These are phyloP conservation scores for Drosophila putrida DNA, from an alignment of 2,888 invertebrate species.

Conservation along the genomic window DNA sequence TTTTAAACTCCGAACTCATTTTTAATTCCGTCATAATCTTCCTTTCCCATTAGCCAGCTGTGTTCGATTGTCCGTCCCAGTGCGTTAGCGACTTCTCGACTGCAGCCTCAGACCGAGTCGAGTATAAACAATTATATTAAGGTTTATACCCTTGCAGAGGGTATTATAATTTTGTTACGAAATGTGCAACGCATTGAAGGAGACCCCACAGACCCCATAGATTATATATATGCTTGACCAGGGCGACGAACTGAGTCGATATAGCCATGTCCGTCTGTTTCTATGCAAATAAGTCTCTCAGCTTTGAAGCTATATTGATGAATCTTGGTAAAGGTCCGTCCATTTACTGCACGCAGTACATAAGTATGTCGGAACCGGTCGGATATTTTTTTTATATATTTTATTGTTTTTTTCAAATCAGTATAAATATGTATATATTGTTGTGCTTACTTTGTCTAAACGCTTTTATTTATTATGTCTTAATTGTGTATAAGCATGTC, in stretches of 20 bases:
- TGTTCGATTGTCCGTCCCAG: not conserved
- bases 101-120: conserved; percentile 24
- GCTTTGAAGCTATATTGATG: no score
- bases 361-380: no score
- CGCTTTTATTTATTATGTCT: conserved; percentile 58
- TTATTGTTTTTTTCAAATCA: conserved; percentile 1
- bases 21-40: conserved; percentile 34
- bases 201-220: no score
- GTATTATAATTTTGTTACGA: no score
- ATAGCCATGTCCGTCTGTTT: no score
- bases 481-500: conserved; percentile 47
- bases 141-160: conserved; percentile 11
- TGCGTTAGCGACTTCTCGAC: conserved; percentile 32
- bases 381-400: not conserved
- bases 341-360: no score
- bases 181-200: no score
- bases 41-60: conserved; percentile 36
- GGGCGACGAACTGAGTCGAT: no score
- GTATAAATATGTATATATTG: conserved; percentile 3
- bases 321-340: no score
- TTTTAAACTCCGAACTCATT: conserved; percentile 10
- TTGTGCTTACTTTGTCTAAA: conserved; percentile 39
- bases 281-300: no score
- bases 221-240: no score
- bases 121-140: conserved; percentile 37